Conservation (phyloP, 1,140 invertebrate genomes). For the Oryctes rhinoceros region DNA sequence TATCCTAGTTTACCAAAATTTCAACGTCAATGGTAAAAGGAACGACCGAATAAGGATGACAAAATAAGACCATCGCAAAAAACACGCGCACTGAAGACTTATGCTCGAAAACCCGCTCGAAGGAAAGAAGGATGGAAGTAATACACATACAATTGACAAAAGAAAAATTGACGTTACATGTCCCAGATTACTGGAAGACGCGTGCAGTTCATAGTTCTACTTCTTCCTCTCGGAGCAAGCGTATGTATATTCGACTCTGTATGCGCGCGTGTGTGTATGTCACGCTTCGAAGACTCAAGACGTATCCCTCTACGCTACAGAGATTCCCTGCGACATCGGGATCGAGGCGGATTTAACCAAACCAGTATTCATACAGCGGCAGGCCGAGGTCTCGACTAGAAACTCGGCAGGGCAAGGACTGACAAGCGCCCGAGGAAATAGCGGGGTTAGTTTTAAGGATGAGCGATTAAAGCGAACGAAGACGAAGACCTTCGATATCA, state of each 20-base stretch:
- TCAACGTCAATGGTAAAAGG: too few species aligned
- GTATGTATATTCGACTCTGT: background rate
- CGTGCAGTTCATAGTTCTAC: constrained; percentile 17
- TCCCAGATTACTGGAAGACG: constrained; percentile 5
- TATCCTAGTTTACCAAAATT: too few species aligned
- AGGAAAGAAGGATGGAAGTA: background rate
- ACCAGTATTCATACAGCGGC: constrained; percentile 3
- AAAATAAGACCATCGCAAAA: too few species aligned
- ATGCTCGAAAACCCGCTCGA: too few species aligned
- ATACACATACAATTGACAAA: constrained; percentile 18
- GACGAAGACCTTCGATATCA: background rate
- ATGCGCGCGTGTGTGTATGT: background rate
- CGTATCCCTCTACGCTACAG: constrained; percentile 13
- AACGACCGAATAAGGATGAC: too few species aligned
- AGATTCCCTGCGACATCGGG: constrained; percentile 4
- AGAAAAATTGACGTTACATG: constrained; percentile 14
- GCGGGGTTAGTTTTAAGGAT: background rate
- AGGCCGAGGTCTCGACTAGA: background rate
- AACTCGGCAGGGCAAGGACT: background rate
- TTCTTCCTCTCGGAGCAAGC: background rate
- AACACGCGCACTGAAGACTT: too few species aligned
- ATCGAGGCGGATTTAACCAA: constrained; percentile 11
- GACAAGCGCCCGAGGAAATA: background rate
- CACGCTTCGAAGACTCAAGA: background rate
- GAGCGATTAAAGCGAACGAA: background rate